Conservation (phyloP, 2,113 vertebrate species). For the Paradisaea rubra region DNA sequence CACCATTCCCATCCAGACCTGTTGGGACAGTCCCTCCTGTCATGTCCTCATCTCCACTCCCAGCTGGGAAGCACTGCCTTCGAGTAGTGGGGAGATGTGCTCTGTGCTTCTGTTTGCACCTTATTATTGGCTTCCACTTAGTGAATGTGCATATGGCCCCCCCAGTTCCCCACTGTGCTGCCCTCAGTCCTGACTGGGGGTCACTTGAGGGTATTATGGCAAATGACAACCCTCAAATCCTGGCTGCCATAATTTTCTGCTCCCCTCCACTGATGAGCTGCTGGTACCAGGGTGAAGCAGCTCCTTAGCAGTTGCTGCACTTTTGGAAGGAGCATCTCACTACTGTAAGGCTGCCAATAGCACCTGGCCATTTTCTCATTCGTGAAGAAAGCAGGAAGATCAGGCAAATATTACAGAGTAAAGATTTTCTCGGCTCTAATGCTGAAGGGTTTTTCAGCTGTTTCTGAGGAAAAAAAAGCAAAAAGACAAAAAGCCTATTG, state of each 20-base stretch:
- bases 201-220: neutral
- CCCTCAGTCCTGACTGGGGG: neutral
- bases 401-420: neutral
- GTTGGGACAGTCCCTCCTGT: neutral
- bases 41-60: neutral
- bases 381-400: neutral
- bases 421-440: neutral
- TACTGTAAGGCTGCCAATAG: neutral
- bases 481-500: neutral
- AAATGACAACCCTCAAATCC: neutral
- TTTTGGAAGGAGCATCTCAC: neutral
- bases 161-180: neutral
- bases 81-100: neutral
- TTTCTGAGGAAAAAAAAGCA: neutral
- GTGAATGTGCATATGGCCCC: neutral
- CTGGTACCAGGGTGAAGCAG: neutral
- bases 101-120: neutral
- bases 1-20: neutral
- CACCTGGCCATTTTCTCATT: neutral
- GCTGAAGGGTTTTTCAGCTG: neutral
- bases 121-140: neutral
- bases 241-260: neutral
- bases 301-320: neutral
- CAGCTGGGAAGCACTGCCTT: neutral
- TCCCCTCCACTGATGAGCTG: neutral